These are phyloP conservation scores for Acleris holmiana DNA, from an alignment of 2,888 invertebrate species.

Conservation along the genomic window DNA sequence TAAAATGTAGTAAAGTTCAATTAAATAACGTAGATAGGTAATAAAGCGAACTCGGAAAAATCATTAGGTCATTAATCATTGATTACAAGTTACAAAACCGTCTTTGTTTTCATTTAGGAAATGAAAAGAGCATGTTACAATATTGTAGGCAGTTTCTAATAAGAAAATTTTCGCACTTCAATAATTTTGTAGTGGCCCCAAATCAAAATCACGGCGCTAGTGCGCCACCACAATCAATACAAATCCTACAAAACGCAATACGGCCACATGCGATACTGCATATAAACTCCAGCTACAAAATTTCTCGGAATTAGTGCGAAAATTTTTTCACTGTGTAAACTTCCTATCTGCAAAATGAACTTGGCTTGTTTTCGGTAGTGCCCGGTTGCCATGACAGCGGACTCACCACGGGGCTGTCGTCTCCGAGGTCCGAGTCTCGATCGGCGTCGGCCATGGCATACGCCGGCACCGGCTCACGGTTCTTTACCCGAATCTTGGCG, in stretches of 20 bases:
- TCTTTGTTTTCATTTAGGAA: neutral
- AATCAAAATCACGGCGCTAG: too few species aligned
- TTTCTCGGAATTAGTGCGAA: too few species aligned
- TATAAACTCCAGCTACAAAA: too few species aligned
- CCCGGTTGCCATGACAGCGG: slow-evolving; percentile 33
- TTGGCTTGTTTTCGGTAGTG: neutral
- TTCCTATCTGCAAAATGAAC: neutral
- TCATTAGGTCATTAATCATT: too few species aligned
- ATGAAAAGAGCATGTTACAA: neutral
- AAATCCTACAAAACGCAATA: too few species aligned
- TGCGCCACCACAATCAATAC: too few species aligned
- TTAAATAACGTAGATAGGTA: too few species aligned
- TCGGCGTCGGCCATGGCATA: slow-evolving; percentile 90
- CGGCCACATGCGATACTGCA: too few species aligned
- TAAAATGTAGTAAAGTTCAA: neutral
- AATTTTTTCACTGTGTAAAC: too few species aligned
- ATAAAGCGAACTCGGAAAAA: too few species aligned
- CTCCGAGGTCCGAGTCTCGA: slow-evolving; percentile 90
- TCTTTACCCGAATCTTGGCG: slow-evolving; percentile 95
- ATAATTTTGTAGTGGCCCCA: too few species aligned
- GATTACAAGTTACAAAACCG: neutral
- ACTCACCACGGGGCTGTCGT: slow-evolving; percentile 90
- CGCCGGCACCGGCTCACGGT: slow-evolving; percentile 93
- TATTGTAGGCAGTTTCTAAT: neutral
- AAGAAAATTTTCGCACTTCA: too few species aligned